phyloP scores from a whole-genome alignment of 2,888 invertebrate species.

The Dascillus cervinus region DNA sequence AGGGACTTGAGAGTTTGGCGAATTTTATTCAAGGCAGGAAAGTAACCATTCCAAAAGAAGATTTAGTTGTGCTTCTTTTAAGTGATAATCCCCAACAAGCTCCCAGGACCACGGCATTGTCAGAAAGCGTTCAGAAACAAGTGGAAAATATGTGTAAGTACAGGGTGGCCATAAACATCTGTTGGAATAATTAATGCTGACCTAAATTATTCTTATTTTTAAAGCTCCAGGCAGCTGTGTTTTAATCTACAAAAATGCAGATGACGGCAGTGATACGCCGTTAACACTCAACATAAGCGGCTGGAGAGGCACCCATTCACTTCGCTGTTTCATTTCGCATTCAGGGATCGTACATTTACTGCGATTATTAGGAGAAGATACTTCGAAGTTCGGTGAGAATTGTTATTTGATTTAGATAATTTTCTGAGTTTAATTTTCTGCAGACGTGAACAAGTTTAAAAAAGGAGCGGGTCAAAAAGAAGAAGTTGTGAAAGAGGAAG shows the following conservation, averaged over 20 bases:
- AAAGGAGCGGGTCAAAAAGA: conserved; percentile 40
- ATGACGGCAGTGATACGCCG: conserved; percentile 38
- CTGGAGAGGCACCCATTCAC: conserved; percentile 83
- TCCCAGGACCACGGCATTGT: conserved; percentile 64
- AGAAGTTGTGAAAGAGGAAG: conserved; percentile 12
- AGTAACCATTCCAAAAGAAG: conserved; percentile 62
- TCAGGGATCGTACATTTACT: conserved; percentile 83
- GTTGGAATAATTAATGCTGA: not conserved
- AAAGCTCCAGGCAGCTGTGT: conserved; percentile 68
- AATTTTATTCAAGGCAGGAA: conserved; percentile 65
- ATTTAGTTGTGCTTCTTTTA: conserved; percentile 69
- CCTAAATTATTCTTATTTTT: conserved; percentile 17
- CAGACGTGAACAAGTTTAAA: conserved; percentile 67
- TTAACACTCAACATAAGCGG: conserved; percentile 69
- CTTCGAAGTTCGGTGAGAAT: conserved; percentile 68
- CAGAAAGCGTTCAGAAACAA: conserved; percentile 56
- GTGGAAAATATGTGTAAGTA: conserved; percentile 63
- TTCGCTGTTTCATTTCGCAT: conserved; percentile 81
- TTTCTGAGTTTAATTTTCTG: conserved; percentile 22
- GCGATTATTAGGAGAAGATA: conserved; percentile 76
- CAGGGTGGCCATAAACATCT: not conserved
- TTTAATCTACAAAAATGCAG: conserved; percentile 55
- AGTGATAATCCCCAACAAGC: conserved; percentile 73
- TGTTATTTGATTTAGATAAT: conserved; percentile 7
- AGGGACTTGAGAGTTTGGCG: conserved; percentile 71